Evolutionary conservation across 2,888 invertebrate species (phyloP), one percentile per base, ranked within the genome.

Genomic region (Blastobasis adustella): DNA sequence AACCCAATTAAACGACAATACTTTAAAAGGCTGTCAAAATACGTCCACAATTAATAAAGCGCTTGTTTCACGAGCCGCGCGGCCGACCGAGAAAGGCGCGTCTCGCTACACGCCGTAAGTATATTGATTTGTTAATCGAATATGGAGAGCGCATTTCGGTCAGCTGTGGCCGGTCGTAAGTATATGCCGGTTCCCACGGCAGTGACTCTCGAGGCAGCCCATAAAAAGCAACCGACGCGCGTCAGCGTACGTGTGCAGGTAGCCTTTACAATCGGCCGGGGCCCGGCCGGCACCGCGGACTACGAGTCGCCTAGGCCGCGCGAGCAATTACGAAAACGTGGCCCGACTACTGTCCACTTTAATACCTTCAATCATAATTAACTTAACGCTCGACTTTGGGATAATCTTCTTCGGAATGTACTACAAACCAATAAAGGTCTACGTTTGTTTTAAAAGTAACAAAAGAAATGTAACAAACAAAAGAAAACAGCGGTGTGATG

Each of bases 121-220:
- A 81, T 83, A 83, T 87, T 81, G 88, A 88, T 88, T 87, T 82
- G 84, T 86, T 81, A 82, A 85, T 86, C 82, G 80, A 68, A 79
- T 85, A 86, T 79, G 83, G 82, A 84, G 82, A 84, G 77, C 88
- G 87, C 85, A 87, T 86, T 89, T 88, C 82, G 87, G 87, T 85
- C 87, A 87, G 87, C 86, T 85, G 87, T 81, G 74, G 78, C 74
- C 72, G 74, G 69, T 61, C 67, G 77, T 83, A 85, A 85, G 88
- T 83, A 75, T 80, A 84, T 82, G 88, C 83, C 72, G 80, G 85
- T 89, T 89, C 88, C 83, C 84, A 89, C 89, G 86, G 71, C 84
- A 79, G 79, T 49, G 45, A 85, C 80, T 81, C 76, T 77, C 76
- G 80, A 76, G 73, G 63, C 79, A 67, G 77, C 70, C 83, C 83